A percentile compares a stretch with the other conserved stretches of the same genome.
Conservation (phyloP, 2,888 invertebrate species). For the Melanostoma mellinum region DNA sequence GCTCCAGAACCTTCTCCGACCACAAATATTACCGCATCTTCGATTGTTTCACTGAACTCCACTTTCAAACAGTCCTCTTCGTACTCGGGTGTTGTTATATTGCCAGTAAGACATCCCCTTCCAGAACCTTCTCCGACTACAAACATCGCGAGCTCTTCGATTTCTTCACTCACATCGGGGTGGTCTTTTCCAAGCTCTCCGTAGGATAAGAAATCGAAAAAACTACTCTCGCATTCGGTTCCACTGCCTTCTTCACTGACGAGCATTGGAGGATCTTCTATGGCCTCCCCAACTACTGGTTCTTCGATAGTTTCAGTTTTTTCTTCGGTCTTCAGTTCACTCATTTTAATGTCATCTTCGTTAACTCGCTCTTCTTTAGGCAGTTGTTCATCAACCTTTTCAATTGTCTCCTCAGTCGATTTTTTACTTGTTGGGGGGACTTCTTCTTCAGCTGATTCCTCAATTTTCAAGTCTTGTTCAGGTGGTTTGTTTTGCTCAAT, state of each 20-base stretch:
- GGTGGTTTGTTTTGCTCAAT: neutral
- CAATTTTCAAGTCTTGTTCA: neutral
- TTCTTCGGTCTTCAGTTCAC: slow-evolving; percentile 73
- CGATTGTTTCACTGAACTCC: slow-evolving; percentile 86
- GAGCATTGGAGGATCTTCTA: slow-evolving; percentile 89
- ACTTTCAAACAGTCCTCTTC: slow-evolving; percentile 50
- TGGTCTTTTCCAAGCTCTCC: slow-evolving; percentile 37
- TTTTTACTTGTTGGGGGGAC: neutral
- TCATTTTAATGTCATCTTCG: slow-evolving; percentile 75
- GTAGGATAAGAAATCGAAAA: slow-evolving; percentile 6
- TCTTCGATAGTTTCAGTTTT: slow-evolving; percentile 57
- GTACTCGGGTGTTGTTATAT: slow-evolving; percentile 80
- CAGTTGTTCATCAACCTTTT: slow-evolving; percentile 19
- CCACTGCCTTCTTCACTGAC: slow-evolving; percentile 88
- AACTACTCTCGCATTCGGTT: slow-evolving; percentile 84
- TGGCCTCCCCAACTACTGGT: slow-evolving; percentile 84
- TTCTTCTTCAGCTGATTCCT: neutral
- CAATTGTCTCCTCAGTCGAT: neutral
- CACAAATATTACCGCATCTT: slow-evolving; percentile 87
- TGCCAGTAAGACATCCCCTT: slow-evolving; percentile 88
- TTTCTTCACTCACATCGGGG: slow-evolving; percentile 85
- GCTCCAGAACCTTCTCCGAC: slow-evolving; percentile 88
- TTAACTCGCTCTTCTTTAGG: slow-evolving; percentile 1
- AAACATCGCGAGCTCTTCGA: slow-evolving; percentile 88
- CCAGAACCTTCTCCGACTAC: slow-evolving; percentile 88